Conservation (phyloP, 2,113 vertebrate species). For the human region DNA sequence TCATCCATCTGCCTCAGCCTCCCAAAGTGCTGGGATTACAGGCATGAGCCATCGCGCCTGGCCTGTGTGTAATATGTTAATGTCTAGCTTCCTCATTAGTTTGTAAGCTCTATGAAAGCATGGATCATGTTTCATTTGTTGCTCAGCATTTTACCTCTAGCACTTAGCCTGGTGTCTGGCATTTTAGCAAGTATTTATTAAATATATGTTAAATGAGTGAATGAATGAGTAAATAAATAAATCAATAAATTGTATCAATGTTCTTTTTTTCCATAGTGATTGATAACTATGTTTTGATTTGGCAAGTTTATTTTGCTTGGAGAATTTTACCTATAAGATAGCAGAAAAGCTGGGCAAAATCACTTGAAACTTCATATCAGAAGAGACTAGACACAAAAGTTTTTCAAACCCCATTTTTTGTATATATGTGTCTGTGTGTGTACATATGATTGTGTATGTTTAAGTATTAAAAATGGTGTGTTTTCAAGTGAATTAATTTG, state of each 20-base stretch:
- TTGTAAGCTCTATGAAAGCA: background rate
- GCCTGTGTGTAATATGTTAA: background rate
- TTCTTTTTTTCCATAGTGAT: background rate
- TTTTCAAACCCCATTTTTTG: background rate
- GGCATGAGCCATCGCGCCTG: no score
- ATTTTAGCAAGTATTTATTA: conserved; percentile 43
- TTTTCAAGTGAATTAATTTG: conserved; percentile 11
- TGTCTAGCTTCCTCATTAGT: background rate
- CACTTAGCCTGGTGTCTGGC: background rate
- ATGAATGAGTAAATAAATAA: background rate
- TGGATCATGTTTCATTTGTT: background rate
- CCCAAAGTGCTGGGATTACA: no score
- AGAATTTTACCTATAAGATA: conserved; percentile 16
- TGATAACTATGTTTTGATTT: conserved; percentile 35
- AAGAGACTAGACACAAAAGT: background rate
- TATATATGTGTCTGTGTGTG: background rate
- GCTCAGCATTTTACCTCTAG: background rate
- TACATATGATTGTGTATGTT: background rate
- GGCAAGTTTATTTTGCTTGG: conserved; percentile 17
- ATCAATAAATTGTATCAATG: background rate
- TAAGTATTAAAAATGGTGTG: background rate
- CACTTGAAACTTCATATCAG: conserved; percentile 18
- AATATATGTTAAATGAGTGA: background rate
- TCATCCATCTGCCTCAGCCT: no score
- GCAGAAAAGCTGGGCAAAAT: background rate